These are phyloP conservation scores for Amazona vittata DNA, from an alignment of 2,113 vertebrate species.

Conservation along the genomic window DNA sequence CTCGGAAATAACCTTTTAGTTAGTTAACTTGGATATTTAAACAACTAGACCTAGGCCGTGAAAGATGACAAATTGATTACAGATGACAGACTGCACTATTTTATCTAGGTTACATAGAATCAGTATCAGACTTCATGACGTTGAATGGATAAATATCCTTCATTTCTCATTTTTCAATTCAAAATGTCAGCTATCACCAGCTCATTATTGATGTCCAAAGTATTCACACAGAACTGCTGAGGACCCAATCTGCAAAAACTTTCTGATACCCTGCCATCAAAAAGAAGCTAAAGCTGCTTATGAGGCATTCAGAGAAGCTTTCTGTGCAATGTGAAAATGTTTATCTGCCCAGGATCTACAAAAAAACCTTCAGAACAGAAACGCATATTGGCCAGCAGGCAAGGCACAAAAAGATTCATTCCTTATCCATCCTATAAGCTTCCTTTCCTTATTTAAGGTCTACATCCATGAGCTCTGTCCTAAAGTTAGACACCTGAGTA, in stretches of 20 bases:
- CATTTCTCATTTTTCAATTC: conserved; percentile 6
- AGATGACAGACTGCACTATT: not conserved
- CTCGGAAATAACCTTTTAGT: not conserved
- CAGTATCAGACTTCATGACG: not conserved
- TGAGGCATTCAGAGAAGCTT: not conserved
- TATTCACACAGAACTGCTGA: not conserved
- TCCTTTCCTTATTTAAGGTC: not conserved
- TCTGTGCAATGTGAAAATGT: rapidly evolving
- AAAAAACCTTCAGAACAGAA: not conserved
- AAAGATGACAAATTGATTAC: not conserved
- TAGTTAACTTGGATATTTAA: not conserved
- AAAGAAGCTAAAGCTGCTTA: not conserved
- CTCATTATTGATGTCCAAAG: not conserved
- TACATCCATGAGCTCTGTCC: not conserved
- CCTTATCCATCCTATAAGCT: not conserved
- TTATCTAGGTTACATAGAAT: not conserved
- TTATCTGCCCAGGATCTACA: not conserved
- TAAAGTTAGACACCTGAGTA: not conserved
- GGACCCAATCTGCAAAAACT: not conserved
- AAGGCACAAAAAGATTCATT: not conserved
- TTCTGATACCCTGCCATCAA: not conserved
- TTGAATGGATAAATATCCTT: conserved; percentile 13
- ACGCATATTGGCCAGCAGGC: not conserved
- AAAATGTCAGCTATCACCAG: not conserved
- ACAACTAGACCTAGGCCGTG: not conserved